Evolutionary conservation across 1,140 invertebrate genomes (phyloP).

Genomic region (Uloborus diversus): DNA sequence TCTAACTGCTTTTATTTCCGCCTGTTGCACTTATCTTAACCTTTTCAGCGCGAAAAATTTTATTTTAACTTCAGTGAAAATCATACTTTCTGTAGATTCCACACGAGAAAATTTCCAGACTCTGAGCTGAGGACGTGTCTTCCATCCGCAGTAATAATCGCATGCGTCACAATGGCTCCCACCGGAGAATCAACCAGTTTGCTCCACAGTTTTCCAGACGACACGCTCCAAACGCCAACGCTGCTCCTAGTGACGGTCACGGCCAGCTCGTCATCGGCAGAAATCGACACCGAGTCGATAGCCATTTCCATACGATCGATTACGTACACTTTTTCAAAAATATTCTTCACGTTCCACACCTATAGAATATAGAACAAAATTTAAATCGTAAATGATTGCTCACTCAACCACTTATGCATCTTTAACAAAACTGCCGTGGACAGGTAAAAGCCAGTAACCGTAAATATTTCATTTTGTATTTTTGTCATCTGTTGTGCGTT

Average conservation of each 20-base stretch:
- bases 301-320: slow-evolving; percentile 95
- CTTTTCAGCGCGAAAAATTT: no score
- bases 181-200: slow-evolving; percentile 91
- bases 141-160: slow-evolving; percentile 84
- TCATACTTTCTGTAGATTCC: slow-evolving; percentile 72
- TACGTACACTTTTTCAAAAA: slow-evolving; percentile 96
- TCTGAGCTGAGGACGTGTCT: slow-evolving; percentile 87
- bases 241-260: slow-evolving; percentile 91
- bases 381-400: no score
- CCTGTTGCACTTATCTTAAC: no score
- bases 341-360: slow-evolving; percentile 99
- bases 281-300: slow-evolving; percentile 88
- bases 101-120: slow-evolving; percentile 90
- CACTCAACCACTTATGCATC: no score
- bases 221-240: slow-evolving; percentile 94
- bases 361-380: slow-evolving; percentile 71
- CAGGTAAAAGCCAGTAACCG: no score
- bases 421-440: no score
- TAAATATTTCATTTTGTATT: no score
- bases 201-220: slow-evolving; percentile 80
- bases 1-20: no score
- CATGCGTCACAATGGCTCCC: slow-evolving; percentile 94
- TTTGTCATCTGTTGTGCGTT: no score
- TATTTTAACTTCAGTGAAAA: no score
- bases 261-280: slow-evolving; percentile 76